A percentile compares a stretch with the other conserved stretches of the same genome.
Conservation (phyloP, 2,888 invertebrate genomes). For the Cephus sareptanus region DNA sequence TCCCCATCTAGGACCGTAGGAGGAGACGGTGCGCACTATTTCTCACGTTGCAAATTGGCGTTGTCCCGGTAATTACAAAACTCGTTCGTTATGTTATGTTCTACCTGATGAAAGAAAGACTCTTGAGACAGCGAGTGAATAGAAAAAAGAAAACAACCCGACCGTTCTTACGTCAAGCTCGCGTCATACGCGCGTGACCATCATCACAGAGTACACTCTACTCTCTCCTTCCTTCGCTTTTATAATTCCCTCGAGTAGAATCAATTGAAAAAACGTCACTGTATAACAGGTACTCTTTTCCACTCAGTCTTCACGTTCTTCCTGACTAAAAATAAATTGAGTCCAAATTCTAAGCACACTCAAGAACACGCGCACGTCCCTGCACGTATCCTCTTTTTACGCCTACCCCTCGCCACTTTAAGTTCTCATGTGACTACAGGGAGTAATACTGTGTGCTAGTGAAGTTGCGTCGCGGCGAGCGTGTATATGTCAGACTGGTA, state of each 20-base stretch:
- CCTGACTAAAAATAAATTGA: background rate
- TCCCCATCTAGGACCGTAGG: background rate
- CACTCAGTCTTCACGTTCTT: background rate
- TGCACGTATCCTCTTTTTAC: conserved; percentile 10
- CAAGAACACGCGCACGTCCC: conserved; percentile 18
- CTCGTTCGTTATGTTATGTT: background rate
- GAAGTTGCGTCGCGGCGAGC: background rate
- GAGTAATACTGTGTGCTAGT: background rate
- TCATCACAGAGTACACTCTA: background rate
- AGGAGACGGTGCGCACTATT: background rate
- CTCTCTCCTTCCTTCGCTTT: background rate
- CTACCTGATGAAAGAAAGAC: background rate
- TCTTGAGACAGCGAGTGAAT: background rate
- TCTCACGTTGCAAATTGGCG: background rate
- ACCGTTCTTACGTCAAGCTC: conserved; percentile 7
- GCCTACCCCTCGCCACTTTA: background rate
- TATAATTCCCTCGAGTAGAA: background rate
- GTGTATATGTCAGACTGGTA: background rate
- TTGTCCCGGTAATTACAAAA: background rate
- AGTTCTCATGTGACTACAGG: background rate
- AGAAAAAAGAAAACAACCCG: conserved; percentile 7
- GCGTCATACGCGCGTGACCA: conserved; percentile 6
- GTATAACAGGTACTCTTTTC: background rate
- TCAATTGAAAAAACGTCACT: background rate
- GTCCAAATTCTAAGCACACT: background rate